Base-by-base conservation (phyloP, 2,113 vertebrate genomes). In the Mus spicilegus region DNA sequence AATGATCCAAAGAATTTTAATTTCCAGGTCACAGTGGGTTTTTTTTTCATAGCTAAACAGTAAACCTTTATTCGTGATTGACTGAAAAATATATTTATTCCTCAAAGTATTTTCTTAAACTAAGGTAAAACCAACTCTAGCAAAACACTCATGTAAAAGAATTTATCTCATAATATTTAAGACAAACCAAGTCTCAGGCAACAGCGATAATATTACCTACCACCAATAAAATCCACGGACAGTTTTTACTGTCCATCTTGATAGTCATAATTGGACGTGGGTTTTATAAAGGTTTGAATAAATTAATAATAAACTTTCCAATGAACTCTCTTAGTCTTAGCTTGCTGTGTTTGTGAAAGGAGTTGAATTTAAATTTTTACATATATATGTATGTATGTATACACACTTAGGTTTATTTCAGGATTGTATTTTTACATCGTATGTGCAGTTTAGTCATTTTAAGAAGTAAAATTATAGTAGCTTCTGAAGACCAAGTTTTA, bases 401-500 rank as follows among this genome's bases (percentile, higher is more conserved):
- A 82, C 36, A 7, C 46, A 22, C 3, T 54, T 33, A 2, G 9
- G 26, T n/a, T 82, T 72, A 91, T 86, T 63, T 67, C 51, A 88
- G 16, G 85, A 33, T 73, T 58, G 42, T 75, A 30, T 73, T 72
- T 72, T 78, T 63, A 22, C 4, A 56, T 26, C 46, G 88, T 69
- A 70, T 67, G 3, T 93, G 91, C 65, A 76, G 42, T 67, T 22
- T 67, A 13, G 33, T 9, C 39, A 33, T 36, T 80, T 95, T 76
- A 94, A 88, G 42, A 75, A 96, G 87, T 58, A 54, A 86, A 94
- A 89, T 67, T 89, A 61, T 12, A 26, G 65, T 76, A 94, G 87
- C 17, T 65, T 95, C 78, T 92, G 19, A 94, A 92, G 28, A 88
- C 63, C 51, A 90, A 89, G 20, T 91, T 81, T 85, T 86, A 77